Conservation (phyloP, 37 sponge, comb jelly and placozoan genomes). For the Beroe forskalii region DNA sequence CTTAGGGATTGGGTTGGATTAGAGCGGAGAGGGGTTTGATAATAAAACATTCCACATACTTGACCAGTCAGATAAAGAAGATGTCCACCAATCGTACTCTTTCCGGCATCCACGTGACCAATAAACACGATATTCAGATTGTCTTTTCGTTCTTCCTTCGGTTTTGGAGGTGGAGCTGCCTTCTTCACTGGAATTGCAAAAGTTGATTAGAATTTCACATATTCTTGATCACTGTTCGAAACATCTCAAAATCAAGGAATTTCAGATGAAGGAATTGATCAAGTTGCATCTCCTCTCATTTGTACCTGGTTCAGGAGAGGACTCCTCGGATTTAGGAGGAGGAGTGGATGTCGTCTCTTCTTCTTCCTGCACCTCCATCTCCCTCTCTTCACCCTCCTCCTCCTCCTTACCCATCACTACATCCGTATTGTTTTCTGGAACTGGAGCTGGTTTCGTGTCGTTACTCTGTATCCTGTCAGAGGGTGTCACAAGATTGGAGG, state of each 20-base stretch:
- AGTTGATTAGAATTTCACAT: too few relatives aligned
- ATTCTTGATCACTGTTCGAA: too few relatives aligned
- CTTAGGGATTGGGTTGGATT: too few relatives aligned
- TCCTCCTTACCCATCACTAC: background rate
- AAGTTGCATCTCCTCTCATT: background rate
- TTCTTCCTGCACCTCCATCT: background rate
- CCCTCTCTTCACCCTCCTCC: background rate
- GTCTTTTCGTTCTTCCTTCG: constrained; percentile 71
- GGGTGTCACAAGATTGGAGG: background rate
- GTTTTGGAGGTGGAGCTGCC: background rate
- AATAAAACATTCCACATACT: too few relatives aligned
- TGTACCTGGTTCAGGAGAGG: background rate
- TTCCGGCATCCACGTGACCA: constrained; percentile 99
- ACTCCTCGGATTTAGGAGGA: background rate
- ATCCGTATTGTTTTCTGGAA: background rate
- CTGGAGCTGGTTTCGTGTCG: background rate
- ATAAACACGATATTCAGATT: constrained; percentile 95
- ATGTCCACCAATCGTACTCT: constrained; percentile 98
- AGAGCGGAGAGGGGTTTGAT: too few relatives aligned
- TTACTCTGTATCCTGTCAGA: background rate
- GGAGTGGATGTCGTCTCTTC: background rate
- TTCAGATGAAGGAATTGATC: too few relatives aligned
- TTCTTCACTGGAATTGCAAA: constrained; percentile 19
- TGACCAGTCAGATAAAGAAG: constrained; percentile 77
- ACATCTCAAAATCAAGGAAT: too few relatives aligned